phyloP scores from a whole-genome alignment of 2,113 vertebrate genomes.

The Natator depressus region DNA sequence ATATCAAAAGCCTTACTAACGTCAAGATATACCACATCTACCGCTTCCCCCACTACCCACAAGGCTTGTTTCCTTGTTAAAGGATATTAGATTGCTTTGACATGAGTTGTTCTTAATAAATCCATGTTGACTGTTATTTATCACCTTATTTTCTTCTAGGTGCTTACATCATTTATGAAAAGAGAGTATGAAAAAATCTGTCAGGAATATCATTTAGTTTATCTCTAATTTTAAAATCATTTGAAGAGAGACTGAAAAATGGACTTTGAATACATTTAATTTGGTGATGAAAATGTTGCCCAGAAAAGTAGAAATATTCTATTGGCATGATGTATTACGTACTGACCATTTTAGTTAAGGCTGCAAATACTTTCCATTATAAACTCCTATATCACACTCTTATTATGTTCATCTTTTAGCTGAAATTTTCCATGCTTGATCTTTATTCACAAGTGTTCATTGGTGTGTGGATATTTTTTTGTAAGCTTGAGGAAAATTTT shows the following conservation, averaged over 20 bases:
- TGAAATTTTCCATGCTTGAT: background rate
- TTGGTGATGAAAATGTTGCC: background rate
- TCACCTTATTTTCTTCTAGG: no score
- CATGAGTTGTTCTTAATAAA: no score
- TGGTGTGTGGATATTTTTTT: rapidly evolving
- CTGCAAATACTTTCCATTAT: background rate
- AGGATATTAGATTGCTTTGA: no score
- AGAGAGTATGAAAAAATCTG: background rate
- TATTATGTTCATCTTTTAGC: background rate
- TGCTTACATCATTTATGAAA: background rate
- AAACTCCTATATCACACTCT: background rate
- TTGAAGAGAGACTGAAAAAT: background rate
- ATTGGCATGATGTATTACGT: background rate
- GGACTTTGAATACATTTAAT: background rate
- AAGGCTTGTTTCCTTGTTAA: no score
- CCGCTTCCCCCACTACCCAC: no score
- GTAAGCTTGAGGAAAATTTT: no score
- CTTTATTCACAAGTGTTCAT: background rate
- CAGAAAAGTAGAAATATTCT: background rate
- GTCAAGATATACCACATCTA: no score
- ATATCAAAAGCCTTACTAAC: no score
- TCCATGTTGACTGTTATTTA: no score
- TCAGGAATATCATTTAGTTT: background rate
- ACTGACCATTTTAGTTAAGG: background rate
- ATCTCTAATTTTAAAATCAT: background rate